Evolutionary conservation across 2,888 invertebrate species (phyloP).

Genomic region (Brassicogethes aeneus): DNA sequence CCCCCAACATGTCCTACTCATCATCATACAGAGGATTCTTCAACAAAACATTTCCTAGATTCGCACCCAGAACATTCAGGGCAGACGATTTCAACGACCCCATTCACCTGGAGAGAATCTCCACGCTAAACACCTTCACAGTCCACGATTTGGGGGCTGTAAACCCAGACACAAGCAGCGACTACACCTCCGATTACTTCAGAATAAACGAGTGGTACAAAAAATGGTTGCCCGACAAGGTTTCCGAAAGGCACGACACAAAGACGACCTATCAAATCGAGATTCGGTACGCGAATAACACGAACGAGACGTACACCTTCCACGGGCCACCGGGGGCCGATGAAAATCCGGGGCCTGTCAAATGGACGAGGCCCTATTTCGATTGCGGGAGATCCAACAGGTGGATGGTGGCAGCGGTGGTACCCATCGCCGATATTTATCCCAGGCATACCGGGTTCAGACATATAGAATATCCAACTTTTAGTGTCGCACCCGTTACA

Average conservation of each 20-base stretch:
- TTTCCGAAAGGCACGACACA: slow-evolving; percentile 71
- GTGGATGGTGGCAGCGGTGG: slow-evolving; percentile 90
- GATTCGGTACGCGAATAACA: slow-evolving; percentile 88
- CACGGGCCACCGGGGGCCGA: slow-evolving; percentile 89
- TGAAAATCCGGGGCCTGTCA: slow-evolving; percentile 85
- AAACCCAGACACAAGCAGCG: slow-evolving; percentile 62
- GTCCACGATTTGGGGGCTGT: slow-evolving; percentile 81
- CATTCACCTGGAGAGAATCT: slow-evolving; percentile 88
- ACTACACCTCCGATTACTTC: slow-evolving; percentile 87
- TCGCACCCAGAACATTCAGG: slow-evolving; percentile 87
- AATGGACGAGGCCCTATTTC: slow-evolving; percentile 91
- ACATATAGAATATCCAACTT: slow-evolving; percentile 89
- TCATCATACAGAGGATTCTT: slow-evolving; percentile 93
- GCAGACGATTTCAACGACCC: slow-evolving; percentile 94
- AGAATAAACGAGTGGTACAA: slow-evolving; percentile 92
- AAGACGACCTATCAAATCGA: slow-evolving; percentile 85
- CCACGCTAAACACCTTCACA: slow-evolving; percentile 87
- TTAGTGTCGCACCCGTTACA: too few relatives aligned
- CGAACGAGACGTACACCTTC: slow-evolving; percentile 93
- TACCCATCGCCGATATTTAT: slow-evolving; percentile 92
- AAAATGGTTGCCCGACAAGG: slow-evolving; percentile 83
- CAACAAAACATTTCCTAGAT: slow-evolving; percentile 85
- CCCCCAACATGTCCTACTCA: slow-evolving; percentile 89
- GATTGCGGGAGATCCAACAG: slow-evolving; percentile 93
- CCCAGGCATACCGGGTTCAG: slow-evolving; percentile 88